Evolutionary conservation across 2,113 vertebrate genomes (phyloP).

Genomic region (Pandion haliaetus): DNA sequence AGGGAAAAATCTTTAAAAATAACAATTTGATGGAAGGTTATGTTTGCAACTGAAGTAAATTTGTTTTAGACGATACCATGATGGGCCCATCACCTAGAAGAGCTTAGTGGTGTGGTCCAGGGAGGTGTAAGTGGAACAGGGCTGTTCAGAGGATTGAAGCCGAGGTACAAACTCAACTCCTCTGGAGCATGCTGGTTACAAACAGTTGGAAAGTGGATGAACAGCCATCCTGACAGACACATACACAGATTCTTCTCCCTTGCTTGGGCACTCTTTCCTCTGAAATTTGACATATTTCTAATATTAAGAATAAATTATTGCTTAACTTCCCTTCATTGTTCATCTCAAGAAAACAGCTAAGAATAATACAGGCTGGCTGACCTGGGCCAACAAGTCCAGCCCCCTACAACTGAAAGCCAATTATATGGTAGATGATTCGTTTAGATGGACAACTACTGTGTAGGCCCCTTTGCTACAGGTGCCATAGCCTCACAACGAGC

Average conservation of each 20-base stretch:
- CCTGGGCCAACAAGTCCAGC: background rate
- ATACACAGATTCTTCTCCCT: background rate
- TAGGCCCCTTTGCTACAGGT: background rate
- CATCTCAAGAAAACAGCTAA: background rate
- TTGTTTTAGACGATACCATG: background rate
- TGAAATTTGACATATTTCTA: background rate
- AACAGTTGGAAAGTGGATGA: background rate
- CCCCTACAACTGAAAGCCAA: background rate
- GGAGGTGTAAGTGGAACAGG: background rate
- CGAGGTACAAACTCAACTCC: background rate
- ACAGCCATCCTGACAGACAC: background rate
- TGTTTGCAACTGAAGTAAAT: background rate
- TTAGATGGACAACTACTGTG: background rate
- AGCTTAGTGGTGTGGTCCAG: background rate
- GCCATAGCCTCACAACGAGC: background rate
- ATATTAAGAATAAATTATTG: background rate
- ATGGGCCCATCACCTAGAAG: background rate
- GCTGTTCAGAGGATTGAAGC: background rate
- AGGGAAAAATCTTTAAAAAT: background rate
- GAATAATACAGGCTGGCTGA: background rate
- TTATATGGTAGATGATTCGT: background rate
- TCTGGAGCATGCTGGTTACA: background rate
- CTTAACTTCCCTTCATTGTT: background rate
- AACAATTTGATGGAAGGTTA: background rate
- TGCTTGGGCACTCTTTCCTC: background rate